Evolutionary conservation across 2,888 invertebrate genomes (phyloP), one percentile per base, ranked within the genome.

Genomic region (Alsophila aescularia): DNA sequence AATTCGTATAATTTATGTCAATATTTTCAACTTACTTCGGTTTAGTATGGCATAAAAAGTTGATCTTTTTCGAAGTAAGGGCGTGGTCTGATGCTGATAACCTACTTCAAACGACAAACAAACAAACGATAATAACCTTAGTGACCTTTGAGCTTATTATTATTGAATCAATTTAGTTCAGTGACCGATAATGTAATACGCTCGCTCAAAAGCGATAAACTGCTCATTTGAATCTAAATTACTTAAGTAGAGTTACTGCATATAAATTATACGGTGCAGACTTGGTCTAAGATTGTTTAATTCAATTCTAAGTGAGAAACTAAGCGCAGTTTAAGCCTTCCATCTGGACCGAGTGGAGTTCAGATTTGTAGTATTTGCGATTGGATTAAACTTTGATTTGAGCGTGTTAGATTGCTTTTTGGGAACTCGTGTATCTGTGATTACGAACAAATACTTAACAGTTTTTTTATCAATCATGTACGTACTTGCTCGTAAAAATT

Each of bases 231-330:
- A 32, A 32, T 13, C 12, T 32, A 12, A 6, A 32, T 32, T 6
- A 13, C 5, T 32, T 4, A 13, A 51, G 37, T 37, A 21, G 13
- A 45, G 32, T 48, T 36, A 51, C 55, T 51, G 55, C 14, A 16
- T 41, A 35, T 15, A 35, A 13, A 15, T 42, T 34, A 15, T 49
- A 54, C 39, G 21, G 16, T 24, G 40, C 59, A 32, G 72, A 79
- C 60, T 79, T 75, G 58, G 69, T 59, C 67, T 66, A 66, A 70
- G 67, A 66, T 69, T 68, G 78, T 72, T 76, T 81, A 81, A 82
- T 81, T 78, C 76, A 76, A 76, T 76, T 80, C 73, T 74, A 75
- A 81, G 75, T 73, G 71, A 63, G 69, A 44, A 56, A 70, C 52
- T 80, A 78, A 78, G 75, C 70, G 67, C 27, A 67, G 67, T 67